These are phyloP conservation scores for Drosophila biarmipes DNA, from an alignment of 1,140 invertebrate species.

Conservation along the genomic window DNA sequence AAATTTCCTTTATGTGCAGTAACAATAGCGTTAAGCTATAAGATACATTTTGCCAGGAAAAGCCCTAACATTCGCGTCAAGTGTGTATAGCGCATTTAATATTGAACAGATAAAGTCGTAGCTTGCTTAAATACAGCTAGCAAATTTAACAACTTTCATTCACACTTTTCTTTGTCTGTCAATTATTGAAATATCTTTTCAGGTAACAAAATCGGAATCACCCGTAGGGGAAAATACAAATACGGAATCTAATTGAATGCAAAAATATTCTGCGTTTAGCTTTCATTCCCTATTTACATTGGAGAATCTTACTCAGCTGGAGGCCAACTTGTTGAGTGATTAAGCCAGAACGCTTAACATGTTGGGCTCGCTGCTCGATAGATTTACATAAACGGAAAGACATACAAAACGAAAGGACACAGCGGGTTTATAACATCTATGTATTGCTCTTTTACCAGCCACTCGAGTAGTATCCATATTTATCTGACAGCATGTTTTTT, in stretches of 20 bases:
- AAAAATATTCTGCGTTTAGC: conserved; percentile 25
- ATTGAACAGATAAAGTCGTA: no score
- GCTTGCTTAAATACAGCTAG: no score
- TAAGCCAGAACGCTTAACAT: conserved; percentile 58
- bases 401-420: conserved; percentile 30
- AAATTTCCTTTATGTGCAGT: no score
- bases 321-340: conserved; percentile 78
- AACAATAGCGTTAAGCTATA: no score
- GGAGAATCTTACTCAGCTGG: conserved; percentile 42
- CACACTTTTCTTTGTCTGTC: conserved; percentile 26
- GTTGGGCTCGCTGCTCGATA: conserved; percentile 42
- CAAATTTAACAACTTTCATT: no score
- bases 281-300: conserved; percentile 11
- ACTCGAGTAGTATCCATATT: conserved; percentile 1
- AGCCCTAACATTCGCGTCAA: no score
- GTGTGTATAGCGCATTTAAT: no score
- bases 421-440: not conserved
- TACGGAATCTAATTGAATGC: conserved; percentile 45
- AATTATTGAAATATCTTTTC: conserved; percentile 19
- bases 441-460: not conserved
- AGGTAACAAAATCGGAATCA: conserved; percentile 37
- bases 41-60: no score
- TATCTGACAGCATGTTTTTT: conserved; percentile 19
- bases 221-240: not conserved
- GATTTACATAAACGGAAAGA: conserved; percentile 58